Conservation (phyloP, 2,888 invertebrate genomes). For the Listrodromus nycthemerus region DNA sequence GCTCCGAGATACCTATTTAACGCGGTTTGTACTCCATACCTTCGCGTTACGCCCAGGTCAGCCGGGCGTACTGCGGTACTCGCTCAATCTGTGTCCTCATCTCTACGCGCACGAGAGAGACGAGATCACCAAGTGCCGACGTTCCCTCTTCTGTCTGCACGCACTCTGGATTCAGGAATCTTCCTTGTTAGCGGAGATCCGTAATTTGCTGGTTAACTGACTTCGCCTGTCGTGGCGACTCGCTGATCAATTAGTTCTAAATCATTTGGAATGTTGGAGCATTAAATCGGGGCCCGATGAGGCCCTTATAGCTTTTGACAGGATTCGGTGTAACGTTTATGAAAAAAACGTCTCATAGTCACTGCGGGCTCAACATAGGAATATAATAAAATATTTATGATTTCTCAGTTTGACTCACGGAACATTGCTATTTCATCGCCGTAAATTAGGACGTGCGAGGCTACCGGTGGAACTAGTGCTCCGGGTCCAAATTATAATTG, state of each 20-base stretch:
- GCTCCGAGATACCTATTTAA: slow-evolving; percentile 51
- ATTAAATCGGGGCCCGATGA: neutral
- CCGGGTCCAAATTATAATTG: slow-evolving; percentile 44
- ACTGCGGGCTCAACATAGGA: too few relatives aligned
- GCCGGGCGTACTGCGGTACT: slow-evolving; percentile 15
- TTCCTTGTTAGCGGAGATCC: too few relatives aligned
- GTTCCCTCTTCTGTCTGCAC: neutral
- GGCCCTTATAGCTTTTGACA: too few relatives aligned
- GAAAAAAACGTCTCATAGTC: too few relatives aligned
- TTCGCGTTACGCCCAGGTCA: slow-evolving; percentile 16
- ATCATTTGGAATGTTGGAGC: neutral
- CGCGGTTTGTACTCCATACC: slow-evolving; percentile 41
- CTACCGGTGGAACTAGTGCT: neutral
- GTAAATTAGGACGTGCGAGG: too few relatives aligned
- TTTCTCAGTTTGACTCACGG: too few relatives aligned
- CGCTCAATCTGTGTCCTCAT: slow-evolving; percentile 1
- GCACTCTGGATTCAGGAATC: too few relatives aligned
- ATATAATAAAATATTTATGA: too few relatives aligned
- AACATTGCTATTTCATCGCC: too few relatives aligned
- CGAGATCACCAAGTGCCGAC: neutral
- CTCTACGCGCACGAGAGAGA: neutral
- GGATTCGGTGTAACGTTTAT: too few relatives aligned
- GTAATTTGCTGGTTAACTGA: too few relatives aligned
- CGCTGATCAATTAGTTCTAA: neutral
- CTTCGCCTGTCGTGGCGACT: too few relatives aligned